Conservation (phyloP, 2,888 invertebrate genomes). For the Tetragonula carbonaria region DNA sequence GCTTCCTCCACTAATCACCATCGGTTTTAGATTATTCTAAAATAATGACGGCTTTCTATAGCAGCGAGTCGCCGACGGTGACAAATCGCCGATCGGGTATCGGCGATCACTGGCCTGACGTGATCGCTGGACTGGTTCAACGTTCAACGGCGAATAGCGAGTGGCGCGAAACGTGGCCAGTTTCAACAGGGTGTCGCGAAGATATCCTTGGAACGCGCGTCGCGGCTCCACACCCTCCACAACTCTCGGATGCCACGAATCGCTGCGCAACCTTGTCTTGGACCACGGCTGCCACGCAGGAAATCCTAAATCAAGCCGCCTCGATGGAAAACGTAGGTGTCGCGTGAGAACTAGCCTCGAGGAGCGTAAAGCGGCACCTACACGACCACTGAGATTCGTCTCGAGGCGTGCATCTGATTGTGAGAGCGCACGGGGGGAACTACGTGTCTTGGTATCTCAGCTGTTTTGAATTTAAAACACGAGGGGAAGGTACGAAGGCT, state of each 20-base stretch:
- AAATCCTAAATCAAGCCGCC: constrained; percentile 55
- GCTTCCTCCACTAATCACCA: constrained; percentile 83
- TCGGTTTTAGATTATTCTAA: constrained; percentile 84
- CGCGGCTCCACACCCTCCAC: constrained; percentile 49
- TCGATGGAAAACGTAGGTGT: constrained; percentile 44
- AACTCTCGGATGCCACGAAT: constrained; percentile 51
- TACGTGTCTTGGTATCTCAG: neutral
- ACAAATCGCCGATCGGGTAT: constrained; percentile 72
- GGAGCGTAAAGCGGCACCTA: neutral
- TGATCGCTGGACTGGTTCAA: constrained; percentile 46
- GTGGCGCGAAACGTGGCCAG: constrained; percentile 63
- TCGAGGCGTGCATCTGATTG: neutral
- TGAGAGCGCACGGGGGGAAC: neutral
- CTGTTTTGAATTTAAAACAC: neutral
- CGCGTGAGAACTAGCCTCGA: constrained; percentile 44
- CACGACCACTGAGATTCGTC: neutral
- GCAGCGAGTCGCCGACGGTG: constrained; percentile 68
- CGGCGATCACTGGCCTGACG: constrained; percentile 36
- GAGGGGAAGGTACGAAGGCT: too few relatives aligned
- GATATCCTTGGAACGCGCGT: constrained; percentile 71
- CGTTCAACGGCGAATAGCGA: constrained; percentile 49
- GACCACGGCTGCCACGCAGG: constrained; percentile 36
- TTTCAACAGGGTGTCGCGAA: constrained; percentile 71
- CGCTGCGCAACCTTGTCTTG: constrained; percentile 16
- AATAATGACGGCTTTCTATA: constrained; percentile 81